Conservation (phyloP, 2,113 vertebrate species). For the Halichoerus grypus region DNA sequence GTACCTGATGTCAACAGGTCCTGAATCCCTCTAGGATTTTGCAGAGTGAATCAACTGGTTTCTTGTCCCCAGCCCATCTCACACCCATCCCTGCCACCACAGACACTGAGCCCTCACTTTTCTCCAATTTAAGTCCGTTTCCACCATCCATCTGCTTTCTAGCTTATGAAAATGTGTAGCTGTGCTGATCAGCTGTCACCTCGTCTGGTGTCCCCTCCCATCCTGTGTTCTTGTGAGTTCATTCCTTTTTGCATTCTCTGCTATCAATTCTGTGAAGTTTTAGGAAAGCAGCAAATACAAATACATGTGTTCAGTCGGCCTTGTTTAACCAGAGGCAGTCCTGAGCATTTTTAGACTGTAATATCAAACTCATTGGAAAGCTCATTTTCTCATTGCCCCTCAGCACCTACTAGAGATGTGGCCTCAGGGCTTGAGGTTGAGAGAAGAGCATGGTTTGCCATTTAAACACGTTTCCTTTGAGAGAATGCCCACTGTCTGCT, state of each 20-base stretch:
- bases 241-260: not conserved
- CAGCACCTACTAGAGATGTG: not conserved
- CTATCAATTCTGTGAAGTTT: not conserved
- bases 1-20: not conserved
- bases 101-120: not conserved
- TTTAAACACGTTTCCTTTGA: not conserved
- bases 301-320: not conserved
- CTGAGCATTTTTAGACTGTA: not conserved
- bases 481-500: not conserved
- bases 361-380: not conserved
- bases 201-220: not conserved
- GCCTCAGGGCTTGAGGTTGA: not conserved
- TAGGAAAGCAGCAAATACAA: slow-evolving; percentile 28
- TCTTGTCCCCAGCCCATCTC: not conserved
- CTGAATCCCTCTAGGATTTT: not conserved
- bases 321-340: not conserved
- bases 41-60: not conserved
- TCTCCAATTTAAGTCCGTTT: not conserved
- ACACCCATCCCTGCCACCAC: not conserved
- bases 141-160: not conserved
- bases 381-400: not conserved
- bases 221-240: not conserved
- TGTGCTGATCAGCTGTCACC: not conserved
- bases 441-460: not conserved
- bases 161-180: not conserved